Conservation (phyloP, 1,140 invertebrate species). For the Aphaenogaster rudis region DNA sequence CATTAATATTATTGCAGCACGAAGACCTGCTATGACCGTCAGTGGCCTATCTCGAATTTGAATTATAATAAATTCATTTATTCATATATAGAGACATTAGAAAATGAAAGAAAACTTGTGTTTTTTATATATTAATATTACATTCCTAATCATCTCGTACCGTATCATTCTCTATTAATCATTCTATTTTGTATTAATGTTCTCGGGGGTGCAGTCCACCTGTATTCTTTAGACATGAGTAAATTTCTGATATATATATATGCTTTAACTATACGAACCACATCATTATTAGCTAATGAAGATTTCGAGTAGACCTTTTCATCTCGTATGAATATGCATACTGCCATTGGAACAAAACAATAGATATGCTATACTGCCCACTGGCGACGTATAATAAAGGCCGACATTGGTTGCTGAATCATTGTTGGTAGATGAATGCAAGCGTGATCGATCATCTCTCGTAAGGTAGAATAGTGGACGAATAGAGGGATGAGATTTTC, state of each 20-base stretch:
- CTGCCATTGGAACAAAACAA: slow-evolving; percentile 7
- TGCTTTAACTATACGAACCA: background rate
- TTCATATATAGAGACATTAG: background rate
- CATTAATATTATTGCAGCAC: no score
- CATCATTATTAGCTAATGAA: slow-evolving; percentile 4
- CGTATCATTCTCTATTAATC: slow-evolving; percentile 3
- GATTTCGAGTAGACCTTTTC: slow-evolving; percentile 27
- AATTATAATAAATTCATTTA: background rate
- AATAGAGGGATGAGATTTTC: slow-evolving; percentile 23
- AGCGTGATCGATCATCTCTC: slow-evolving; percentile 41
- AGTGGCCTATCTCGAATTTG: no score
- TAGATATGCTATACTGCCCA: slow-evolving; percentile 39
- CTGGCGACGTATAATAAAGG: slow-evolving; percentile 25
- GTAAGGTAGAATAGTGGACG: background rate
- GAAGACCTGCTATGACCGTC: no score
- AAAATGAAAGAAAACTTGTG: background rate
- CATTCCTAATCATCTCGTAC: background rate
- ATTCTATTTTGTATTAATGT: background rate
- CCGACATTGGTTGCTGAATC: slow-evolving; percentile 20
- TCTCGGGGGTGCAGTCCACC: background rate
- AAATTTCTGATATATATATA: background rate
- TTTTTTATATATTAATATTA: background rate
- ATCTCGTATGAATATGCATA: slow-evolving; percentile 14
- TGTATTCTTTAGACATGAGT: background rate
- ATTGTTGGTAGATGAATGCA: slow-evolving; percentile 21